Evolutionary conservation across 2,113 vertebrate genomes (phyloP), one percentile per base, ranked within the genome.

Genomic region (Zosterops borbonicus): DNA sequence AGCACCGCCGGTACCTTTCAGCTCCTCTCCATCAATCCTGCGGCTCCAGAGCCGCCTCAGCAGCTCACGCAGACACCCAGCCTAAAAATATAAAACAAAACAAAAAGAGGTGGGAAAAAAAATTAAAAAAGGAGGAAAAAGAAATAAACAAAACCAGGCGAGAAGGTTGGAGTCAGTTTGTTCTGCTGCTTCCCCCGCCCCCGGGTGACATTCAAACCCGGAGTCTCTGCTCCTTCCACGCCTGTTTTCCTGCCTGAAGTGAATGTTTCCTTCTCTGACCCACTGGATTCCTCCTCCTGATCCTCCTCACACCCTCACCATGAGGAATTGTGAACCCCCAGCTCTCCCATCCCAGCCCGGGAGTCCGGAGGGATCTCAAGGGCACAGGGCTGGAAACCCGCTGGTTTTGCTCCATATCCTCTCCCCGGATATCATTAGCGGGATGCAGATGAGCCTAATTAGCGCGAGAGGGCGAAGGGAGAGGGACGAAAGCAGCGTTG

Each of bases 31-130:
- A 47, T 93, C 52, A 49, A 69, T 62, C 63, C 94, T 18, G 85
- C 67, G 12, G 78, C 15, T 95, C 95, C 95, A 53, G 84, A 52
- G 56, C 84, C 25, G 42, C 56, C 74, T 81, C 37, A 35, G 77
- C 14, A 76, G 77, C 82, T 93, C 49, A 8, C 1, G 33, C 46
- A 29, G 67, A 91, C 55, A 31, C 15, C 0, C 6, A 47, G 11
- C 89, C 92, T 97, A 78, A 90, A 95, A 96, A 96, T 91, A 83
- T 89, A 92, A 89, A 92, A 42, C 79, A 37, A 53, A 83, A 73
- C 44, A 88, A 80, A 64, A 74, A 49, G 37, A 18, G 19, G 5
- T 9, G 41, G 8, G 39, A 11, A 10, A 14, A 25, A 22, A 14
- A 24, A 31, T 12, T 39, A 12, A 11, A 16, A 8, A 15, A 4